Evolutionary conservation across 1,140 invertebrate genomes (phyloP).

Genomic region (Goniozus legneri): DNA sequence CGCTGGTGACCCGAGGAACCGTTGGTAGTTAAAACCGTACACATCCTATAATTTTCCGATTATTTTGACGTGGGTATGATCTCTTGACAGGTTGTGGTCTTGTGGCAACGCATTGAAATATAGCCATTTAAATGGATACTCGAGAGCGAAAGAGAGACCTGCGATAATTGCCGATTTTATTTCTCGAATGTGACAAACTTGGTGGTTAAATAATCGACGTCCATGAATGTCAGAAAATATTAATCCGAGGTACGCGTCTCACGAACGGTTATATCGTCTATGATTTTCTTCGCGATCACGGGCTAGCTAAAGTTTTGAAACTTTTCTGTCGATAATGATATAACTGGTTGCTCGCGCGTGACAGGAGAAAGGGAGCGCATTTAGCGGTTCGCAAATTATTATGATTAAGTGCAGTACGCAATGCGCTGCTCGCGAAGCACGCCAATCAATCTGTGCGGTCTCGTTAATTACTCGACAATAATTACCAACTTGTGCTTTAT

Average conservation of each 20-base stretch:
- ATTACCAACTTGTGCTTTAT: not conserved
- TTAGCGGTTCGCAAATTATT: conserved; percentile 15
- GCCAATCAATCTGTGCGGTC: conserved; percentile 1
- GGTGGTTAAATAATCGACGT: too few relatives aligned
- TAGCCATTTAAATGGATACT: not conserved
- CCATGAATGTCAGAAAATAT: too few relatives aligned
- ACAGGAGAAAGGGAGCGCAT: conserved; percentile 12
- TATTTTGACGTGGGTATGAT: conserved; percentile 54
- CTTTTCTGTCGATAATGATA: conserved; percentile 14
- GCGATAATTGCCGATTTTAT: too few relatives aligned
- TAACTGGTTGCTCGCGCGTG: conserved; percentile 12
- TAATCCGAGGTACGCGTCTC: too few relatives aligned
- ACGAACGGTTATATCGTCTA: too few relatives aligned
- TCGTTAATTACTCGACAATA: not conserved
- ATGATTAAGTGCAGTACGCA: conserved; percentile 7
- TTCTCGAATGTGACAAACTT: too few relatives aligned
- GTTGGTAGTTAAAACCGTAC: conserved; percentile 39
- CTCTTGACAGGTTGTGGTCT: conserved; percentile 29
- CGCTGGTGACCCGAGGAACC: conserved; percentile 26
- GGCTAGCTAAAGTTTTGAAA: too few relatives aligned
- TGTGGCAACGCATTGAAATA: not conserved
- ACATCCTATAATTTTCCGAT: conserved; percentile 52
- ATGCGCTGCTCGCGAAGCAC: not conserved
- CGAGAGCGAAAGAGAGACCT: too few relatives aligned
- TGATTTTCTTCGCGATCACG: too few relatives aligned